Conservation (phyloP, 2,888 invertebrate genomes). For the Drosophila diplacantha region DNA sequence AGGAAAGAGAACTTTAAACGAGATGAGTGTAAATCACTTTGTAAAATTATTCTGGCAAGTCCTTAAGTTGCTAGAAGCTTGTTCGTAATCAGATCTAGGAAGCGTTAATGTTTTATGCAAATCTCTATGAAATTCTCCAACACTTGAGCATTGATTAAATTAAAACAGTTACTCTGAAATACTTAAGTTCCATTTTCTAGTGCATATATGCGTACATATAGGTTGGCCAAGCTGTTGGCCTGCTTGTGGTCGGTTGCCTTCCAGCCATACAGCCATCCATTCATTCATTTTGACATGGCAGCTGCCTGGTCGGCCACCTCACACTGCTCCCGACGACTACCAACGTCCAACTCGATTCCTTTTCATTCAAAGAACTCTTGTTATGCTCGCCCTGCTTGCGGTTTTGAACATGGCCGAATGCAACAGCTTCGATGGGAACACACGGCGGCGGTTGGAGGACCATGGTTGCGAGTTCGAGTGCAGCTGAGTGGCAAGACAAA, state of each 20-base stretch:
- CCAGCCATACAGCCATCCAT: slow-evolving; percentile 47
- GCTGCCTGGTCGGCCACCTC: slow-evolving; percentile 48
- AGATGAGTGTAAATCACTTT: not conserved
- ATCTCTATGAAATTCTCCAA: too few species aligned
- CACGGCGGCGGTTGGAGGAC: slow-evolving; percentile 19
- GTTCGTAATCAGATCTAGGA: not conserved
- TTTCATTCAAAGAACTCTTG: slow-evolving; percentile 36
- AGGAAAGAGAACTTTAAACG: not conserved
- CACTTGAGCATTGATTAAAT: not conserved
- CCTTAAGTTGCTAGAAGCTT: too few species aligned
- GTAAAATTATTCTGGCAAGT: too few species aligned
- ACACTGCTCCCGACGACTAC: not conserved
- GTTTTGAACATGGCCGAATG: slow-evolving; percentile 47
- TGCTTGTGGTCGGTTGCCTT: slow-evolving; percentile 43
- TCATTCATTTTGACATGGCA: slow-evolving; percentile 65
- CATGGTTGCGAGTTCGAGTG: slow-evolving; percentile 14
- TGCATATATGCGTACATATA: slow-evolving; percentile 22
- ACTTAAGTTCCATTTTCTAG: not conserved
- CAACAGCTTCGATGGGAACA: slow-evolving; percentile 58
- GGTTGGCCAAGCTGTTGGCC: slow-evolving; percentile 48
- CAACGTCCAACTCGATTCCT: slow-evolving; percentile 13
- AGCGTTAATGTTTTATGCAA: not conserved
- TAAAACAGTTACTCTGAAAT: not conserved
- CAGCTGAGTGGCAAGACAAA: slow-evolving; percentile 31
- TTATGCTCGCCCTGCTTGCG: slow-evolving; percentile 46